Conservation (phyloP, 1,140 invertebrate genomes). For the Phymastichus coffea region DNA sequence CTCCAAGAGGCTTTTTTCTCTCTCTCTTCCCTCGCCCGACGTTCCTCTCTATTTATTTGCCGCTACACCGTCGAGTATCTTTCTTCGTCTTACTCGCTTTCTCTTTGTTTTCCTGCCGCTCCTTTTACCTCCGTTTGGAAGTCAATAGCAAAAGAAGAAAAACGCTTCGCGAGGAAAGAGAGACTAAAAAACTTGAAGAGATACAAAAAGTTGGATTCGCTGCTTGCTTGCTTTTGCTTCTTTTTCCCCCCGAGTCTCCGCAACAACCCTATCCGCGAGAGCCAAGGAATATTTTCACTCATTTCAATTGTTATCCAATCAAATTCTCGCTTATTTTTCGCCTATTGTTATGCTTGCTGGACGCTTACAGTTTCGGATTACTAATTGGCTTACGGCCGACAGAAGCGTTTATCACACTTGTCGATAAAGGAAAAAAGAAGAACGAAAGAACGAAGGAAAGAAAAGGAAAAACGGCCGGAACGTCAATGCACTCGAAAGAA, state of each 20-base stretch:
- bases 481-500: no score
- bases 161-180: not conserved
- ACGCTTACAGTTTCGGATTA: no score
- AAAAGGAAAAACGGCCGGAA: no score
- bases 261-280: no score
- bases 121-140: conserved; percentile 11
- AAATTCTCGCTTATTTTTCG: no score
- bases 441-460: no score
- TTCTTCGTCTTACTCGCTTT: not conserved
- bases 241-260: not conserved
- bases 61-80: not conserved
- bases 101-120: not conserved
- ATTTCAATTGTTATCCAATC: no score
- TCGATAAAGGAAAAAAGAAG: no score
- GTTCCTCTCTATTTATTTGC: conserved; percentile 23
- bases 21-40: not conserved
- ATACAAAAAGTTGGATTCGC: not conserved
- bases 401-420: no score
- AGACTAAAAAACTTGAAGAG: conserved; percentile 7
- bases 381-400: no score
- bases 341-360: no score
- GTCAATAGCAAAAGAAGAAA: conserved; percentile 14
- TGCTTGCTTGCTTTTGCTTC: not conserved
- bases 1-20: conserved; percentile 7
- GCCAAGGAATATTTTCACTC: no score